A percentile compares a stretch with the other conserved stretches of the same genome.
These are phyloP conservation scores for Pluvialis apricaria DNA, from an alignment of 2,113 vertebrate species.

Conservation along the genomic window DNA sequence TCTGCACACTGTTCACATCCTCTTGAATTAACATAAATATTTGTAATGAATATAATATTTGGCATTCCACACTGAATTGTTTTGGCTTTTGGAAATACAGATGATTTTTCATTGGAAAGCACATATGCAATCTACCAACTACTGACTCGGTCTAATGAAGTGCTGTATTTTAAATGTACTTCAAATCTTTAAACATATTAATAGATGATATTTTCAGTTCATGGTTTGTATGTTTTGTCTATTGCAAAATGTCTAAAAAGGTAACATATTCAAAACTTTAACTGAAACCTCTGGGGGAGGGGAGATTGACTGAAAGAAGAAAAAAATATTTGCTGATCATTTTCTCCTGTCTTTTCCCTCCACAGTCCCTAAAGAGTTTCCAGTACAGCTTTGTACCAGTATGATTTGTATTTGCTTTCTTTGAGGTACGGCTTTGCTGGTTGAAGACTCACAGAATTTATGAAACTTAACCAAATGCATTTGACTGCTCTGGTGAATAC, in stretches of 20 bases:
- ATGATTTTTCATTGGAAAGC: constrained; percentile 19
- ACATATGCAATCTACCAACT: not conserved
- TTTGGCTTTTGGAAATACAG: constrained; percentile 29
- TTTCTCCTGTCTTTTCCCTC: not conserved
- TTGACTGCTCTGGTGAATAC: not conserved
- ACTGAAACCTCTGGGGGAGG: not conserved
- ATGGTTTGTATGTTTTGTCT: not conserved
- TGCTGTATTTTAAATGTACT: not conserved
- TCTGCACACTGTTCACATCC: not conserved
- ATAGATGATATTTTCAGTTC: not conserved
- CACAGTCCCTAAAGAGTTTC: not conserved
- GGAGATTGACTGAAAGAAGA: not conserved
- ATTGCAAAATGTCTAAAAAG: not conserved
- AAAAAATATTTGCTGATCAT: not conserved
- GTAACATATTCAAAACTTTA: not conserved
- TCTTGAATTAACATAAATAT: constrained; percentile 45
- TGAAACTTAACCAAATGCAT: not conserved
- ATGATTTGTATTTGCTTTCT: not conserved
- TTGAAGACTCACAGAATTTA: not conserved
- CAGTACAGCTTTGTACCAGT: not conserved
- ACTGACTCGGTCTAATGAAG: constrained; percentile 5
- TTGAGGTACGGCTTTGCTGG: not conserved
- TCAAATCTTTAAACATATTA: not conserved
- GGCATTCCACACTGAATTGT: constrained; percentile 20
- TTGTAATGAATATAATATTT: constrained; percentile 12